Evolutionary conservation across 2,113 vertebrate genomes (phyloP).

Genomic region (Chaetorhynchus papuensis): DNA sequence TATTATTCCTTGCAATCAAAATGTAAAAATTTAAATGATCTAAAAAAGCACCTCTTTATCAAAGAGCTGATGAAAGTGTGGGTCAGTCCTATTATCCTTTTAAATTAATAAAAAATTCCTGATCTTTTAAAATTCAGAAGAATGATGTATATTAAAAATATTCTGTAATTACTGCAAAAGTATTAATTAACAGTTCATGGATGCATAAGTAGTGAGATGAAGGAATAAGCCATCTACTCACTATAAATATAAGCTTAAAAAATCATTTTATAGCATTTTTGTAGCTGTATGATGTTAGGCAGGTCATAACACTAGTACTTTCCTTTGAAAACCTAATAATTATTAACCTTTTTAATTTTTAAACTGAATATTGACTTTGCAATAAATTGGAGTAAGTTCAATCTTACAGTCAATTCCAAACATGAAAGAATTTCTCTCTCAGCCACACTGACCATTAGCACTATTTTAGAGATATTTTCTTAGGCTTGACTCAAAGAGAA

Average conservation of each 20-base stretch:
- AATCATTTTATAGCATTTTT: conserved; percentile 70
- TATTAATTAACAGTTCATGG: conserved; percentile 76
- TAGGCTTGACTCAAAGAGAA: conserved; percentile 39
- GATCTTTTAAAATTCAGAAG: conserved; percentile 71
- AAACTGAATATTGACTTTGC: conserved; percentile 77
- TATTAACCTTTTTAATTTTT: conserved; percentile 79
- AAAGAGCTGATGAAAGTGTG: conserved; percentile 66
- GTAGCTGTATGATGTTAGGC: conserved; percentile 64
- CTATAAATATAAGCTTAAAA: conserved; percentile 75
- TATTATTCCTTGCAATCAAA: conserved; percentile 46
- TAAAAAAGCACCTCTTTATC: conserved; percentile 53
- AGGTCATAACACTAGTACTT: conserved; percentile 74
- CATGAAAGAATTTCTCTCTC: conserved; percentile 60
- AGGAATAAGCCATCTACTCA: conserved; percentile 64
- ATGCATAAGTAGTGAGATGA: conserved; percentile 63
- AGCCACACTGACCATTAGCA: conserved; percentile 71
- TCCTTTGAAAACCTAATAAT: conserved; percentile 76
- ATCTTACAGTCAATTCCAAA: conserved; percentile 67
- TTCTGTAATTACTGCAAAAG: conserved; percentile 75
- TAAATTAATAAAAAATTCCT: conserved; percentile 71
- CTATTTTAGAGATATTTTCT: conserved; percentile 65
- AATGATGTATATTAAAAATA: conserved; percentile 76
- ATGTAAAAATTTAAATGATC: conserved; percentile 48
- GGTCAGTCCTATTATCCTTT: conserved; percentile 71
- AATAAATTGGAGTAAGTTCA: conserved; percentile 74